phyloP scores from a whole-genome alignment of 2,888 invertebrate species.

The Caenorhabditis sp. region DNA sequence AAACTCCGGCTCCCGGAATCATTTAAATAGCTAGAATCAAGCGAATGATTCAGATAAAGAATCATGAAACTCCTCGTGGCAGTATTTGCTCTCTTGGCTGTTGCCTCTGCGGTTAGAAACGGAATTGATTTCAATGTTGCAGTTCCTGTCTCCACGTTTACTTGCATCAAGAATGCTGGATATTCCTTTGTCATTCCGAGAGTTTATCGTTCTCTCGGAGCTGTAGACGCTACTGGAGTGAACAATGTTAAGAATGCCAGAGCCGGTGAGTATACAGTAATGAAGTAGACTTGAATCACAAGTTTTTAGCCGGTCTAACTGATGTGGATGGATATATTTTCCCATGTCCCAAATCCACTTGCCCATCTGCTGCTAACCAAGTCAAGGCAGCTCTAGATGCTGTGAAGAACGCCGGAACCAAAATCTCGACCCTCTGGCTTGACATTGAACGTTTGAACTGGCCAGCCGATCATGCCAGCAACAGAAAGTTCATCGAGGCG shows the following conservation, averaged over 20 bases:
- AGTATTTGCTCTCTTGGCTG: not conserved
- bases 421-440: conserved; percentile 67
- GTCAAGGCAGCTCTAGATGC: conserved; percentile 59
- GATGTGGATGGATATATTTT: conserved; percentile 28
- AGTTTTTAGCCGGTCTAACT: conserved; percentile 26
- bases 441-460: conserved; percentile 71
- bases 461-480: conserved; percentile 66
- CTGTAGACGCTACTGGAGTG: no score
- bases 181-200: no score
- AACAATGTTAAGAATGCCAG: no score
- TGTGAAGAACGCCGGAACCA: conserved; percentile 42
- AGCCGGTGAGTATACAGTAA: no score
- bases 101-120: not conserved
- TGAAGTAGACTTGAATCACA: no score
- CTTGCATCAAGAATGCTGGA: no score
- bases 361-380: conserved; percentile 49
- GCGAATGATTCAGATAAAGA: not conserved
- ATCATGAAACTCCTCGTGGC: conserved; percentile 36
- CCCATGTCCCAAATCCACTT: conserved; percentile 6
- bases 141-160: no score
- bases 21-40: no score
- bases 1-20: no score
- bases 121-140: no score
- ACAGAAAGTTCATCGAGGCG: conserved; percentile 68
- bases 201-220: no score